Conservation (phyloP, 2,888 invertebrate genomes). For the Dasypolia templi region DNA sequence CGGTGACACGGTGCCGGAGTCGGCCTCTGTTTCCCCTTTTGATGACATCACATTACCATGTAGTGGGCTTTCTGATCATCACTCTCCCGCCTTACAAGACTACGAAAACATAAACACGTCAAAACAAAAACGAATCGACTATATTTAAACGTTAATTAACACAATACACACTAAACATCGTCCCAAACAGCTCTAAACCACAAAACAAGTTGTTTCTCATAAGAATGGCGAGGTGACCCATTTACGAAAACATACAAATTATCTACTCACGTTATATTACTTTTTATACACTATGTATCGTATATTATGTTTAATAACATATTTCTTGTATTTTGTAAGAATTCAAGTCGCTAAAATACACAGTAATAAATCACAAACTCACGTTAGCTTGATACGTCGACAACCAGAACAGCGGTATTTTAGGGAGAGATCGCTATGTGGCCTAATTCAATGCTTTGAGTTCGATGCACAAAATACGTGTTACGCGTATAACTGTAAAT, state of each 20-base stretch:
- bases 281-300: constrained; percentile 80
- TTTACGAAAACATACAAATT: constrained; percentile 90
- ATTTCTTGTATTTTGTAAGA: constrained; percentile 61
- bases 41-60: constrained; percentile 90
- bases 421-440: constrained; percentile 91
- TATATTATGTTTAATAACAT: constrained; percentile 71
- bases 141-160: constrained; percentile 60
- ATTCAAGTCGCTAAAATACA: constrained; percentile 67
- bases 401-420: constrained; percentile 91
- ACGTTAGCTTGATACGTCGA: constrained; percentile 90
- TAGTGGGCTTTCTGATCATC: constrained; percentile 87
- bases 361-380: constrained; percentile 83
- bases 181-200: constrained; percentile 74
- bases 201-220: constrained; percentile 82
- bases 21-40: constrained; percentile 90
- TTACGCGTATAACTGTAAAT: constrained; percentile 90
- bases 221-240: constrained; percentile 90
- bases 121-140: constrained; percentile 61
- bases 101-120: constrained; percentile 80
- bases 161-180: constrained; percentile 64
- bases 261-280: constrained; percentile 85
- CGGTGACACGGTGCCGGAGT: constrained; percentile 90
- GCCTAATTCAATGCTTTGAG: constrained; percentile 90
- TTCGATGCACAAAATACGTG: constrained; percentile 91
- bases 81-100: constrained; percentile 87